Percentiles rank a stretch among this genome's conserved stretches.
phyloP scores from a whole-genome alignment of 2,797 vertebrate species.

The Morus bassanus region DNA sequence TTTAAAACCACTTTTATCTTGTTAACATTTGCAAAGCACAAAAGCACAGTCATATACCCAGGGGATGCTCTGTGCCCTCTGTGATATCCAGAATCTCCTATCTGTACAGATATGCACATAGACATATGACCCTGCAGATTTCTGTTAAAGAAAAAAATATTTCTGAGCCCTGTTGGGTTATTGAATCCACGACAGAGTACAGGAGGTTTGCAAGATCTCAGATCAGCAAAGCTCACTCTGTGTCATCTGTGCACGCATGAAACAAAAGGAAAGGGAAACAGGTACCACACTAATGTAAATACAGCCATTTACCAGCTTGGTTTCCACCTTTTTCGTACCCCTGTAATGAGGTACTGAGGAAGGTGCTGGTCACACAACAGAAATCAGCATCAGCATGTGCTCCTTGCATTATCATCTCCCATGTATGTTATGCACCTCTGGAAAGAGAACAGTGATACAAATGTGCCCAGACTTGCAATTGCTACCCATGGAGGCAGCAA shows the following conservation, averaged over 20 bases:
- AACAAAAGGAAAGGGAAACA: background rate
- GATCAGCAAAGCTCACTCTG: background rate
- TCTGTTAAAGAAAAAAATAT: background rate
- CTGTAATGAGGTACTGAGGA: background rate
- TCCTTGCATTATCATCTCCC: background rate
- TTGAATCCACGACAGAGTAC: background rate
- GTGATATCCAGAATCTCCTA: background rate
- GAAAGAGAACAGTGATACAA: background rate
- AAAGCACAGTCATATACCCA: background rate
- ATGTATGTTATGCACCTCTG: background rate
- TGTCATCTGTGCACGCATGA: background rate
- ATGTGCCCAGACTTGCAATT: background rate
- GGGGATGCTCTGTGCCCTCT: background rate
- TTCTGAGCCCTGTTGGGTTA: background rate
- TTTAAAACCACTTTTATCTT: background rate
- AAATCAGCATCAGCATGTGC: background rate
- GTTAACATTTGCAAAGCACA: background rate
- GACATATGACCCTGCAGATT: background rate
- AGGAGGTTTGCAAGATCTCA: background rate
- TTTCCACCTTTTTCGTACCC: background rate
- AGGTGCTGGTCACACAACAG: background rate
- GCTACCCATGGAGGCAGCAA: background rate
- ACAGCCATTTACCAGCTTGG: background rate
- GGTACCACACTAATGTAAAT: background rate
- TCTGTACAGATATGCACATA: rapidly evolving